These are phyloP conservation scores for Mythimna ferrago DNA, from an alignment of 2,888 invertebrate species.

Conservation along the genomic window DNA sequence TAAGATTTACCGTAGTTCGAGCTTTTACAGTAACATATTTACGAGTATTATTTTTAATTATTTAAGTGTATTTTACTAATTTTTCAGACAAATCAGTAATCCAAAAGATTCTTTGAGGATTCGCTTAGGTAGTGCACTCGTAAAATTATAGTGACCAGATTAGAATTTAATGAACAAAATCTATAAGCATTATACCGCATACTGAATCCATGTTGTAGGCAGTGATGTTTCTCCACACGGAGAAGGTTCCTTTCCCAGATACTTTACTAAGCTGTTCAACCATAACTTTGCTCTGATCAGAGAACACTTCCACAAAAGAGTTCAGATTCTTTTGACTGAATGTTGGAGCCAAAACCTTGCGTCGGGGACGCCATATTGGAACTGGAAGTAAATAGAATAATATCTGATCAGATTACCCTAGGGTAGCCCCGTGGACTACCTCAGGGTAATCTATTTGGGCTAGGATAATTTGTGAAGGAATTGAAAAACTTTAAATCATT, in stretches of 20 bases:
- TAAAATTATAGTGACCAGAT: background rate
- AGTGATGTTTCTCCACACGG: slow-evolving; percentile 32
- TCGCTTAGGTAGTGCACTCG: background rate
- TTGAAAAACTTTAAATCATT: no score
- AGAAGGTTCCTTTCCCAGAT: slow-evolving; percentile 24
- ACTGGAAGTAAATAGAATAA: slow-evolving; percentile 62
- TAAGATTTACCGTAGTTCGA: no score
- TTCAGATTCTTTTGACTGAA: slow-evolving; percentile 70
- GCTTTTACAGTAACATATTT: no score
- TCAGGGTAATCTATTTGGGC: no score
- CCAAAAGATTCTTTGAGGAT: background rate
- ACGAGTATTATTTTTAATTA: no score
- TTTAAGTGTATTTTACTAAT: no score
- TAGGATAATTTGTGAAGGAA: no score
- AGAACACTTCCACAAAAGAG: slow-evolving; percentile 68
- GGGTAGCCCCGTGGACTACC: no score
- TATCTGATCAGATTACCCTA: background rate
- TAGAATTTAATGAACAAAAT: background rate
- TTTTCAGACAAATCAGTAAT: background rate
- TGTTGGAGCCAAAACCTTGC: slow-evolving; percentile 70
- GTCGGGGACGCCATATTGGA: slow-evolving; percentile 73
- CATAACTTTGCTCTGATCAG: slow-evolving; percentile 61
- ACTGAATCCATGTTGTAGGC: slow-evolving; percentile 37
- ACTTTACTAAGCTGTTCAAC: slow-evolving; percentile 24
- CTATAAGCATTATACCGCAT: slow-evolving; percentile 8